Percentiles rank a stretch among this genome's conserved stretches.
Conservation (phyloP, 2,113 vertebrate species). For the Sylvicapra grimmia region DNA sequence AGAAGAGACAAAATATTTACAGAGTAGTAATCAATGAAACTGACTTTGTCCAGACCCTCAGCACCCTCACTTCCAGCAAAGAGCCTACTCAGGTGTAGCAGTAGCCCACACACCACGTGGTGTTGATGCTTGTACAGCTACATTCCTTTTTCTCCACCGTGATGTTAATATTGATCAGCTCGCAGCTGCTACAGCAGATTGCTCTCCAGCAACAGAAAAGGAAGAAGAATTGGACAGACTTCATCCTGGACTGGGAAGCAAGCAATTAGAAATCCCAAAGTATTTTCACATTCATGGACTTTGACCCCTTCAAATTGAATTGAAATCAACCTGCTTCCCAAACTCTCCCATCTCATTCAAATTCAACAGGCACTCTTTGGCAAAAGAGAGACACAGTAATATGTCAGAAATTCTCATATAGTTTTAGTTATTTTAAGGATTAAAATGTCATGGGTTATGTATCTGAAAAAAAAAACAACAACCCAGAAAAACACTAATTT, state of each 20-base stretch:
- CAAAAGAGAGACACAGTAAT: not conserved
- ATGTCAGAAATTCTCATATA: not conserved
- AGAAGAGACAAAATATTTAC: not conserved
- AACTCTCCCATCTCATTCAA: not conserved
- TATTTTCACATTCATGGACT: not conserved
- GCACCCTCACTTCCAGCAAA: not conserved
- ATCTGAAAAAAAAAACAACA: not conserved
- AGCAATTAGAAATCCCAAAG: not conserved
- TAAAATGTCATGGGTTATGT: not conserved
- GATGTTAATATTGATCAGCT: slow-evolving; percentile 83
- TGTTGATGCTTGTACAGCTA: slow-evolving; percentile 78
- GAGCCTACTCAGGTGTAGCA: slow-evolving; percentile 85
- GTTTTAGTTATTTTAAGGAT: not conserved
- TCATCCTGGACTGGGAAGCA: slow-evolving; percentile 75
- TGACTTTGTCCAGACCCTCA: not conserved
- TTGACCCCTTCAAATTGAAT: not conserved
- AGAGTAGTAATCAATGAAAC: not conserved
- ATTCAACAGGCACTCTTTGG: not conserved
- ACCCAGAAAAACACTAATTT: not conserved
- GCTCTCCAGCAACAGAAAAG: slow-evolving; percentile 81
- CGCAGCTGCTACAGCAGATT: slow-evolving; percentile 77
- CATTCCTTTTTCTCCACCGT: slow-evolving; percentile 87
- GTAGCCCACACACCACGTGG: slow-evolving; percentile 85
- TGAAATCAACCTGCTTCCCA: not conserved
- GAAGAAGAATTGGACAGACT: slow-evolving; percentile 79